Percentiles rank a stretch among this genome's conserved stretches.
These are phyloP conservation scores for Cosmia trapezina DNA, from an alignment of 2,888 invertebrate species.

Conservation along the genomic window DNA sequence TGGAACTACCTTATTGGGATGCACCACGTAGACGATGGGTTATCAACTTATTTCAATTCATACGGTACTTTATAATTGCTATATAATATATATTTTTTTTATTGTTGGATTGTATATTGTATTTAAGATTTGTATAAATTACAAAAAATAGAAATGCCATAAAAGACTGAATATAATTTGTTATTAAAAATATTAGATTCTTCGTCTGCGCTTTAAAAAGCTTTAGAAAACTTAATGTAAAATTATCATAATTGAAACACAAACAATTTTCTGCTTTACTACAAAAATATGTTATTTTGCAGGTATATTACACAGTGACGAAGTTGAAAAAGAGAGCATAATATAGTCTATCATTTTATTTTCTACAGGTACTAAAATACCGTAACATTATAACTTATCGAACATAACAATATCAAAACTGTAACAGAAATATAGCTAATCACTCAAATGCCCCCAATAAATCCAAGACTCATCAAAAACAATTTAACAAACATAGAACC, in stretches of 20 bases:
- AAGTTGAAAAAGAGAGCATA: neutral
- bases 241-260: neutral
- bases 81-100: no score
- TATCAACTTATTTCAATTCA: constrained; percentile 26
- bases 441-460: constrained; percentile 36
- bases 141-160: no score
- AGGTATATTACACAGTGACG: no score
- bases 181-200: neutral
- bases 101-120: no score
- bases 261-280: neutral
- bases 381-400: neutral
- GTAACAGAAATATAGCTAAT: constrained; percentile 7
- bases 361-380: neutral
- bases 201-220: neutral
- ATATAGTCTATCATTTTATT: neutral
- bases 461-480: constrained; percentile 41
- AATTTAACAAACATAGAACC: constrained; percentile 30
- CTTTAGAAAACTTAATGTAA: neutral
- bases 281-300: neutral
- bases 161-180: neutral
- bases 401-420: neutral
- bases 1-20: constrained; percentile 37
- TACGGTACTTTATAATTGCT: neutral
- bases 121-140: no score
- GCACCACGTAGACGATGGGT: constrained; percentile 6